These are phyloP conservation scores for Abrostola tripartita DNA, from an alignment of 2,888 invertebrate genomes.

Conservation along the genomic window DNA sequence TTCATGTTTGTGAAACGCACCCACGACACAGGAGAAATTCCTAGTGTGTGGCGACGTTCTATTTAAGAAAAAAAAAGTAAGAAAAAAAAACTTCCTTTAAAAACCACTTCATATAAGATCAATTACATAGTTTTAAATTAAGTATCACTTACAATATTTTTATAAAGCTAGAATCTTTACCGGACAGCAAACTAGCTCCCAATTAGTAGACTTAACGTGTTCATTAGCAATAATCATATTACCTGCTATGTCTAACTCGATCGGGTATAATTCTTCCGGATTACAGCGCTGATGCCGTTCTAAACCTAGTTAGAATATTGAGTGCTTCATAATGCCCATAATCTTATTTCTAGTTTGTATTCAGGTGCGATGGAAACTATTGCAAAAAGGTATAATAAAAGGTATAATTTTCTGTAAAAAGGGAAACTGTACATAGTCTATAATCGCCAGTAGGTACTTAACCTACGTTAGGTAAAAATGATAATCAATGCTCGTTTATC, in stretches of 20 bases:
- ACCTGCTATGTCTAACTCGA: constrained; percentile 14
- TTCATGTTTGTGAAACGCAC: too few relatives aligned
- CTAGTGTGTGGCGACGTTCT: too few relatives aligned
- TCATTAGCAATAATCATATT: constrained; percentile 11
- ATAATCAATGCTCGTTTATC: too few relatives aligned
- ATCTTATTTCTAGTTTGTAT: constrained; percentile 33
- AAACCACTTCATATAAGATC: too few relatives aligned
- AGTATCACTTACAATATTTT: too few relatives aligned
- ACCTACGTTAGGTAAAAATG: too few relatives aligned
- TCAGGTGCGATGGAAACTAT: constrained; percentile 14
- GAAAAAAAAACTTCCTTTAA: too few relatives aligned
- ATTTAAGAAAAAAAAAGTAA: too few relatives aligned
- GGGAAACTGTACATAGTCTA: not conserved
- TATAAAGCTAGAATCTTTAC: too few relatives aligned
- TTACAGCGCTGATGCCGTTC: constrained; percentile 8
- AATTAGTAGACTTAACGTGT: constrained; percentile 5
- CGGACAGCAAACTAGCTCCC: too few relatives aligned
- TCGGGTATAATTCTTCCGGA: constrained; percentile 35
- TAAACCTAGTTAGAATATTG: constrained; percentile 47
- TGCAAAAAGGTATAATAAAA: not conserved
- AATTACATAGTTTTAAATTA: too few relatives aligned
- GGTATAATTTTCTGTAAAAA: not conserved
- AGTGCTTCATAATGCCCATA: constrained; percentile 46
- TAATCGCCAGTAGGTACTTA: not conserved
- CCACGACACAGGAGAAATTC: too few relatives aligned